phyloP scores from a whole-genome alignment of 2,888 invertebrate species.

The Hedychridium roseum region DNA sequence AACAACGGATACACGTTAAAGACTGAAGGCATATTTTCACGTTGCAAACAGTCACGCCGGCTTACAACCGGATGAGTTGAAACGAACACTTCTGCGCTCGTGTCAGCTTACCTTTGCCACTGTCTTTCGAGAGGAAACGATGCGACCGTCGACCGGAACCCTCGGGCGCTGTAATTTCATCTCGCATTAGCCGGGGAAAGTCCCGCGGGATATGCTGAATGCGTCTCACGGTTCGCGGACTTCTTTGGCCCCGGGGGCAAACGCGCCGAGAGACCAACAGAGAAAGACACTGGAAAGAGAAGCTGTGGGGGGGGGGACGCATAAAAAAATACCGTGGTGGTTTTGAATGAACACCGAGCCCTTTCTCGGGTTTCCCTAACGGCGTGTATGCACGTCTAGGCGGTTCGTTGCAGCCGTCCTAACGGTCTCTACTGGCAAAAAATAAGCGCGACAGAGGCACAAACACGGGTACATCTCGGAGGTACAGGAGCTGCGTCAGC shows the following conservation, averaged over 20 bases:
- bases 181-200: conserved; percentile 43
- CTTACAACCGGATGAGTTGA: conserved; percentile 27
- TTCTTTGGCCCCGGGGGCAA: conserved; percentile 23
- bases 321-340: neutral
- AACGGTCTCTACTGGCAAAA: conserved; percentile 3
- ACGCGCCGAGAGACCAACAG: conserved; percentile 12
- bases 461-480: too few species aligned
- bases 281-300: conserved; percentile 17
- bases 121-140: conserved; percentile 37
- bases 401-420: conserved; percentile 2
- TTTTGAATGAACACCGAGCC: conserved; percentile 13
- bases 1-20: too few species aligned
- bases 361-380: conserved; percentile 38
- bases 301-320: neutral
- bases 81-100: conserved; percentile 25
- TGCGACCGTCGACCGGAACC: conserved; percentile 36
- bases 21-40: too few species aligned
- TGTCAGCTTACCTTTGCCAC: conserved; percentile 13
- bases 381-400: conserved; percentile 33
- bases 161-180: conserved; percentile 45
- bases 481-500: too few species aligned
- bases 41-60: too few species aligned
- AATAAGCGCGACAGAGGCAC: too few species aligned
- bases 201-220: conserved; percentile 41
- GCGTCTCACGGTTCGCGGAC: conserved; percentile 39